Percentiles rank a stretch among this genome's conserved stretches.
Conservation (phyloP, 1,140 invertebrate species). For the Bombus pascuorum region DNA sequence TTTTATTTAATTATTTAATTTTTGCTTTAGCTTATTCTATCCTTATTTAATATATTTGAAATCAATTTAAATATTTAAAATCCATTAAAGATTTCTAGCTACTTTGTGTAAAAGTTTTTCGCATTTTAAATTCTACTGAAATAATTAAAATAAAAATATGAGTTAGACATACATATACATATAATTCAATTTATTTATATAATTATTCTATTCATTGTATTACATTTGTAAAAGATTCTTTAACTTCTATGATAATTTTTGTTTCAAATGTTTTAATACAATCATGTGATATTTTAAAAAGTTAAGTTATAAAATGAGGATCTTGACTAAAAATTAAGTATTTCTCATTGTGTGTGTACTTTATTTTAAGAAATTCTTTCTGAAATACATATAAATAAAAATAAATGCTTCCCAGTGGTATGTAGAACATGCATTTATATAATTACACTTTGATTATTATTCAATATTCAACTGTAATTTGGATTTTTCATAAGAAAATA, state of each 20-base stretch:
- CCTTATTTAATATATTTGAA: too few species aligned
- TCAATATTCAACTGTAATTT: conserved; percentile 34
- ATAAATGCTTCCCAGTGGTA: conserved; percentile 72
- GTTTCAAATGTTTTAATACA: neutral
- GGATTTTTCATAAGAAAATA: conserved; percentile 50
- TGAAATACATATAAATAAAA: conserved; percentile 76
- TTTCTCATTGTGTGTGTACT: conserved; percentile 42
- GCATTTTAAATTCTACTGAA: neutral
- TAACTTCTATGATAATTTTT: neutral
- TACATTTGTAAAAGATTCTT: too few species aligned
- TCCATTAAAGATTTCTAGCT: neutral
- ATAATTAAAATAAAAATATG: neutral
- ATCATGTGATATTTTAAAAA: neutral
- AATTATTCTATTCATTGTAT: neutral
- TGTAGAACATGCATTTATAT: conserved; percentile 68
- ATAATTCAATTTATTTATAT: neutral
- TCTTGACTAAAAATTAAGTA: conserved; percentile 7
- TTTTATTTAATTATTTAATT: neutral
- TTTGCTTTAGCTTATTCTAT: neutral
- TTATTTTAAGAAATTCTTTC: conserved; percentile 71
- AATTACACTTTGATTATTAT: conserved; percentile 47
- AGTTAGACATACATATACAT: neutral
- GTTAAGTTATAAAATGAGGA: neutral
- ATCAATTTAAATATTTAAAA: neutral
- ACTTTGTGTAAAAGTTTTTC: neutral